A percentile compares a stretch with the other conserved stretches of the same genome.
These are phyloP conservation scores for Corydoras maculifer DNA, from an alignment of 2,113 vertebrate genomes.

Conservation along the genomic window DNA sequence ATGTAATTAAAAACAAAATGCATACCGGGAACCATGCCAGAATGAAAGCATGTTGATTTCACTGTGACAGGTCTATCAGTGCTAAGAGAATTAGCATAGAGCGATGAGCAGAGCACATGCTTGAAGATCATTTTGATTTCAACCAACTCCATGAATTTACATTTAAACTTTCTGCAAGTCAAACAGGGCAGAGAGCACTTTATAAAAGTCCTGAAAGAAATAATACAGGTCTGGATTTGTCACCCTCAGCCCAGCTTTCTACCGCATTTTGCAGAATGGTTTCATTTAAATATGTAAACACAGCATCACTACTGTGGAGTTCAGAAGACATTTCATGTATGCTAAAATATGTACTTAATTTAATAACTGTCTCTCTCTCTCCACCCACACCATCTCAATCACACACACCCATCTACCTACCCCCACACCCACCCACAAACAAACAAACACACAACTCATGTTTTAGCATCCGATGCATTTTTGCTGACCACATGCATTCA, in stretches of 20 bases:
- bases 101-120: conserved; percentile 42
- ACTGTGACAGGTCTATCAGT: conserved; percentile 32
- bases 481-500: too few relatives aligned
- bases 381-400: too few relatives aligned
- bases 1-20: conserved; percentile 26
- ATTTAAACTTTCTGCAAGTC: conserved; percentile 41
- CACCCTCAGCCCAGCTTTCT: conserved; percentile 37
- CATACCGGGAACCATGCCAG: conserved; percentile 18
- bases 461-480: too few relatives aligned
- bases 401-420: too few relatives aligned
- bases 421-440: too few relatives aligned
- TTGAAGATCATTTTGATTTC: conserved; percentile 48
- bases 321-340: conserved; percentile 27
- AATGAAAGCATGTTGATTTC: conserved; percentile 19
- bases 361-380: too few relatives aligned
- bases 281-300: too few relatives aligned
- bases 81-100: conserved; percentile 21
- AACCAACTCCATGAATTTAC: conserved; percentile 54
- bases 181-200: conserved; percentile 7
- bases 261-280: too few relatives aligned
- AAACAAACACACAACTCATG: too few relatives aligned
- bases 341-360: conserved; percentile 3
- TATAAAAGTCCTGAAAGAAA: conserved; percentile 43
- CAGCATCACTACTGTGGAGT: too few relatives aligned
- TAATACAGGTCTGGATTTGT: conserved; percentile 60